A percentile compares a stretch with the other conserved stretches of the same genome.
Evolutionary conservation across 2,888 invertebrate species (phyloP).

Genomic region (Zhengitettix transpicula): DNA sequence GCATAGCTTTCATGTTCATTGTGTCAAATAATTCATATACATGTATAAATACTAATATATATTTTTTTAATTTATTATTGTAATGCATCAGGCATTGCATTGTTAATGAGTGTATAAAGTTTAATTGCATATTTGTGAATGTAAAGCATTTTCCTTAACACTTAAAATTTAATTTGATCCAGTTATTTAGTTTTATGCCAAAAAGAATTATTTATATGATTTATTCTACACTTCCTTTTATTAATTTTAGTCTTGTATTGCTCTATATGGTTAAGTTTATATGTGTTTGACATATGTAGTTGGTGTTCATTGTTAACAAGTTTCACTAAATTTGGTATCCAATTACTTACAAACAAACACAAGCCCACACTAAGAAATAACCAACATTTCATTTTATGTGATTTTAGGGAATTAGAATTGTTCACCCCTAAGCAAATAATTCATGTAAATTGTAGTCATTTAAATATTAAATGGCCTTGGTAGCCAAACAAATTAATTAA

Average conservation of each 20-base stretch:
- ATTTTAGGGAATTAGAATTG: too few species aligned
- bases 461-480: too few species aligned
- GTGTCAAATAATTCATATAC: not conserved
- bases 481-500: too few species aligned
- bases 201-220: too few species aligned
- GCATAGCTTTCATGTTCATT: not conserved
- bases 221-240: not conserved
- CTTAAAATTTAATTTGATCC: not conserved
- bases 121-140: slow-evolving; percentile 1
- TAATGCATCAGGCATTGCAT: slow-evolving; percentile 11
- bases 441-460: too few species aligned
- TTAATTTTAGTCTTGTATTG: not conserved
- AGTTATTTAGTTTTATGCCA: too few species aligned
- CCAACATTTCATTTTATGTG: too few species aligned
- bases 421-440: too few species aligned
- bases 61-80: slow-evolving; percentile 3
- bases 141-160: not conserved
- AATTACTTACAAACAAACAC: too few species aligned
- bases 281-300: not conserved
- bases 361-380: too few species aligned
- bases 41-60: not conserved
- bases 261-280: not conserved
- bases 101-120: not conserved
- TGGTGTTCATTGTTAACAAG: not conserved
- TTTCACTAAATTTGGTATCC: too few species aligned